A percentile compares a stretch with the other conserved stretches of the same genome.
Conservation (phyloP, 2,113 vertebrate genomes). For the Hippocampus zosterae region DNA sequence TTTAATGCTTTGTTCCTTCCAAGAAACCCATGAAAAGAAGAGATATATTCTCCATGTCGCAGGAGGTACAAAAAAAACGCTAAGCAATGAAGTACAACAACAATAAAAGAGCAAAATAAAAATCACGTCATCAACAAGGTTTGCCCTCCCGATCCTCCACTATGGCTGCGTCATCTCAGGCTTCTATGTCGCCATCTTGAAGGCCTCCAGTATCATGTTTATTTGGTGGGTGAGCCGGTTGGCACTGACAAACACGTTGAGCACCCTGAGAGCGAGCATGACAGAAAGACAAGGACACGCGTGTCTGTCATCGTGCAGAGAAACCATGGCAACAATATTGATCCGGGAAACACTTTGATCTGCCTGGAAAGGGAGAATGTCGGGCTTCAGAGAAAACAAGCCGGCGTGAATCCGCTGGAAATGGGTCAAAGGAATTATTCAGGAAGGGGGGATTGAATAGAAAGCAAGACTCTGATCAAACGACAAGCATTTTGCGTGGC, state of each 20-base stretch:
- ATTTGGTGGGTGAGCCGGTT: slow-evolving; percentile 97
- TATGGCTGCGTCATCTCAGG: slow-evolving; percentile 3
- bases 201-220: slow-evolving; percentile 98
- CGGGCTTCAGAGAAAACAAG: slow-evolving; percentile 51
- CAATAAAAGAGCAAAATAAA: not conserved
- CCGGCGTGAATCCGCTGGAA: slow-evolving; percentile 48
- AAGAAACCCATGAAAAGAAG: not conserved
- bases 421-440: slow-evolving; percentile 62
- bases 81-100: not conserved
- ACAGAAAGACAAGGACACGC: slow-evolving; percentile 50
- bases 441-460: slow-evolving; percentile 48
- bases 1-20: not conserved
- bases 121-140: slow-evolving; percentile 6
- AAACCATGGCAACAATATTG: slow-evolving; percentile 53
- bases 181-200: slow-evolving; percentile 82
- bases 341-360: slow-evolving; percentile 58
- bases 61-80: not conserved
- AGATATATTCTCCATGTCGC: not conserved
- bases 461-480: slow-evolving; percentile 54
- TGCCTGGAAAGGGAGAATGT: slow-evolving; percentile 45
- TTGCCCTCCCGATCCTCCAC: slow-evolving; percentile 3
- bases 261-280: slow-evolving; percentile 77
- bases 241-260: slow-evolving; percentile 96
- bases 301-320: slow-evolving; percentile 43
- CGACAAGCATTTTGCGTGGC: slow-evolving; percentile 42